Evolutionary conservation across 1,140 invertebrate species (phyloP).

Genomic region (Leucophenga varia): DNA sequence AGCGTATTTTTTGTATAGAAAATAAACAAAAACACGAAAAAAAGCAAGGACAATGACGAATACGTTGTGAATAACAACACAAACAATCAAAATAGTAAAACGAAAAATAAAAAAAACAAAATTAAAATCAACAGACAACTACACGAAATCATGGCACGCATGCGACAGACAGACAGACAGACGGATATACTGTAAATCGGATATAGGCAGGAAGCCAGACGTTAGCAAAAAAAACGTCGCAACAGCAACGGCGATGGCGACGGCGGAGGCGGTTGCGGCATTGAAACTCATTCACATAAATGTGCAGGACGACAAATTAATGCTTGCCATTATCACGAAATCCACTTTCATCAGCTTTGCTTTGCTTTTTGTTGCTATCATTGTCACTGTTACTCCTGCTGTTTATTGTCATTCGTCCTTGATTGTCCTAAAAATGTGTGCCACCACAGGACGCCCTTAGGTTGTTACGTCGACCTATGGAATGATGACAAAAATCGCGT

Average conservation of each 20-base stretch:
- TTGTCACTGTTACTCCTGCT: constrained; percentile 9
- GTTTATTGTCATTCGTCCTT: constrained; percentile 38
- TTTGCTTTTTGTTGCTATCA: background rate
- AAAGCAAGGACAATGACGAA: too few relatives aligned
- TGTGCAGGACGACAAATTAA: constrained; percentile 29
- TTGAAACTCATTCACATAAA: too few relatives aligned
- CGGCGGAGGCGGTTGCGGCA: too few relatives aligned
- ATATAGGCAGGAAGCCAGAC: too few relatives aligned
- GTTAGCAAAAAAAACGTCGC: too few relatives aligned
- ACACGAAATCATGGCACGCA: background rate
- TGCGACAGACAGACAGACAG: background rate
- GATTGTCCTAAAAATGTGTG: constrained; percentile 28
- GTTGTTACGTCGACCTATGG: too few relatives aligned
- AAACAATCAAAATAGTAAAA: too few relatives aligned
- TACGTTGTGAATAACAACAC: too few relatives aligned
- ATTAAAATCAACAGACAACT: constrained; percentile 4
- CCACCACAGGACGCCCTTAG: background rate
- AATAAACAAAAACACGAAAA: too few relatives aligned
- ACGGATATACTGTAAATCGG: too few relatives aligned
- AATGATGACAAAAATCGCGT: too few relatives aligned
- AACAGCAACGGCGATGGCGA: background rate
- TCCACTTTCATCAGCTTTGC: constrained; percentile 24
- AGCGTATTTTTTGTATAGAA: constrained; percentile 10
- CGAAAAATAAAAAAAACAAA: constrained; percentile 17
- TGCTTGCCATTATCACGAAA: constrained; percentile 41